These are phyloP conservation scores for Anser cygnoides DNA, from an alignment of 2,113 vertebrate species.

Conservation along the genomic window DNA sequence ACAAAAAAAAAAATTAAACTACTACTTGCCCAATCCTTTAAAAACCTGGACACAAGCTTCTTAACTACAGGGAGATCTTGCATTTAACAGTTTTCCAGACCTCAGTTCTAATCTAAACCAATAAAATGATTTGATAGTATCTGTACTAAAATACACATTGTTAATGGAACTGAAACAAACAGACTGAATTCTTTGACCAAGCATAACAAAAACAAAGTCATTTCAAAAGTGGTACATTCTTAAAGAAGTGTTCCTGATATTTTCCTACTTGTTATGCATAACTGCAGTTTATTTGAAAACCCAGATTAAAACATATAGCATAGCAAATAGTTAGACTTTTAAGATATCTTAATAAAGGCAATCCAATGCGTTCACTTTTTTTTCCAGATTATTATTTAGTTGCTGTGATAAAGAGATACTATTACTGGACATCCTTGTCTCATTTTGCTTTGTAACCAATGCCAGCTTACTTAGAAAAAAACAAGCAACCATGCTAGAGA, in stretches of 20 bases:
- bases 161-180: neutral
- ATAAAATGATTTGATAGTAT: neutral
- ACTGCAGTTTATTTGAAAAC: neutral
- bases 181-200: neutral
- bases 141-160: neutral
- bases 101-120: neutral
- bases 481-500: neutral
- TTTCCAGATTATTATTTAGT: neutral
- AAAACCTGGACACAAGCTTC: neutral
- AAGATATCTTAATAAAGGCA: neutral
- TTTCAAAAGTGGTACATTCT: neutral
- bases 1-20: neutral
- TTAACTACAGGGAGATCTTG: neutral
- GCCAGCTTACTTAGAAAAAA: neutral
- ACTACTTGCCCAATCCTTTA: neutral
- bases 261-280: neutral
- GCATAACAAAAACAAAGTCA: neutral
- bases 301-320: neutral
- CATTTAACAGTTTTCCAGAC: neutral
- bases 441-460: neutral
- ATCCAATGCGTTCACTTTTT: accelerated
- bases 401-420: neutral
- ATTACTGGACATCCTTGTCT: neutral
- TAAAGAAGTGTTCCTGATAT: neutral
- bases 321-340: neutral